Conservation (phyloP, 1,140 invertebrate species). For the Druon quercuslanigerum region DNA sequence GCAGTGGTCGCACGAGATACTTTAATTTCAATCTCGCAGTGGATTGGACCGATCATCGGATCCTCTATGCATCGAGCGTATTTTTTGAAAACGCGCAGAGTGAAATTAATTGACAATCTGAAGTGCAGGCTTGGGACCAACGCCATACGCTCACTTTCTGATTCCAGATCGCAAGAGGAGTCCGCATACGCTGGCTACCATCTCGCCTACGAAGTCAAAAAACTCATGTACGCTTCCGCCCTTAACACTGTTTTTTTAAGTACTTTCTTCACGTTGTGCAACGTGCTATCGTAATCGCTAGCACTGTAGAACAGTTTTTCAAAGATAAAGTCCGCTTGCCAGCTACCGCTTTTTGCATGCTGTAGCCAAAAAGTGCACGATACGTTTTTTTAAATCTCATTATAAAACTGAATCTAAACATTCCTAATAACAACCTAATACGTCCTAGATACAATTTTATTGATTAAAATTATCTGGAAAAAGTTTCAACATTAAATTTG, state of each 20-base stretch:
- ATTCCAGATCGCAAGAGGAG: constrained; percentile 90
- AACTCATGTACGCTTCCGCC: constrained; percentile 95
- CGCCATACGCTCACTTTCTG: constrained; percentile 71
- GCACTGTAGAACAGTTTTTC: constrained; percentile 9
- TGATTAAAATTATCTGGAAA: background rate
- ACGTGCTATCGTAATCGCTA: constrained; percentile 26
- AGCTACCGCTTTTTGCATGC: constrained; percentile 19
- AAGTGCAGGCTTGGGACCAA: constrained; percentile 64
- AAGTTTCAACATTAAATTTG: no score
- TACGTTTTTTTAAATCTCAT: background rate
- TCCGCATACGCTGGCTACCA: constrained; percentile 96
- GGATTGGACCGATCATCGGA: background rate
- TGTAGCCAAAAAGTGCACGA: constrained; percentile 7
- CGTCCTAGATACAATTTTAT: background rate
- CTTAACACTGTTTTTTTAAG: constrained; percentile 67
- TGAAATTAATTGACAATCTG: constrained; percentile 26
- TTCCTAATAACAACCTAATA: background rate
- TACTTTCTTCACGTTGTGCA: constrained; percentile 24
- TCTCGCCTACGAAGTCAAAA: constrained; percentile 99
- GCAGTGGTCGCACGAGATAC: constrained; percentile 16
- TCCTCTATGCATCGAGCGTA: background rate
- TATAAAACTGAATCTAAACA: background rate
- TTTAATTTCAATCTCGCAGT: constrained; percentile 4
- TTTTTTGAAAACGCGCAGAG: background rate
- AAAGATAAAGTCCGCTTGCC: background rate